Evolutionary conservation across 1,140 invertebrate genomes (phyloP).

Genomic region (Steinernema khuongi): DNA sequence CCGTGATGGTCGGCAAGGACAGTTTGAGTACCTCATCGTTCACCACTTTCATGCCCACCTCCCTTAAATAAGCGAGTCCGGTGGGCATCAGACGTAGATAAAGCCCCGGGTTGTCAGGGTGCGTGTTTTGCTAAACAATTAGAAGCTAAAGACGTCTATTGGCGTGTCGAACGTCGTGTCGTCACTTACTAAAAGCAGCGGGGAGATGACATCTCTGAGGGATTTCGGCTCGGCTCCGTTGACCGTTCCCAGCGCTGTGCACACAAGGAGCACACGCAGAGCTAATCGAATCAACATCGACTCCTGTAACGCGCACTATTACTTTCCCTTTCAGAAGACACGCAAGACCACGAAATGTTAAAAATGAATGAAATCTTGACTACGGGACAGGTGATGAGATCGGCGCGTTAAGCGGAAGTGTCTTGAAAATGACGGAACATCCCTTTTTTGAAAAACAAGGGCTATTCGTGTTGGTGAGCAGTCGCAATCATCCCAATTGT

Average conservation of each 20-base stretch:
- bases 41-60: conserved; percentile 58
- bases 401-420: too few species aligned
- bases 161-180: not conserved
- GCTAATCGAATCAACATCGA: not conserved
- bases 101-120: conserved; percentile 52
- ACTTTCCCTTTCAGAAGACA: too few species aligned
- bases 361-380: too few species aligned
- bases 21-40: conserved; percentile 57
- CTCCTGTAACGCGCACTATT: too few species aligned
- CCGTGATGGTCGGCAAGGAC: conserved; percentile 56
- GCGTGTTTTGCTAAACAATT: conserved; percentile 54
- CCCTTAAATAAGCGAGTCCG: conserved; percentile 54
- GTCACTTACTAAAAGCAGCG: not conserved
- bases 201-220: not conserved
- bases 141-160: not conserved
- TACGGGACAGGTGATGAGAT: too few species aligned
- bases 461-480: not conserved
- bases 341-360: too few species aligned
- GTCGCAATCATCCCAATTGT: not conserved
- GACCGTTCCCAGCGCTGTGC: not conserved
- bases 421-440: too few species aligned
- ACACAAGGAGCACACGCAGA: not conserved
- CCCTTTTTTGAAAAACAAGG: too few species aligned
- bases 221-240: not conserved
- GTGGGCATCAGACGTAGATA: conserved; percentile 56